These are phyloP conservation scores for Myotis brandtii DNA, from an alignment of 2,113 vertebrate species.

Conservation along the genomic window DNA sequence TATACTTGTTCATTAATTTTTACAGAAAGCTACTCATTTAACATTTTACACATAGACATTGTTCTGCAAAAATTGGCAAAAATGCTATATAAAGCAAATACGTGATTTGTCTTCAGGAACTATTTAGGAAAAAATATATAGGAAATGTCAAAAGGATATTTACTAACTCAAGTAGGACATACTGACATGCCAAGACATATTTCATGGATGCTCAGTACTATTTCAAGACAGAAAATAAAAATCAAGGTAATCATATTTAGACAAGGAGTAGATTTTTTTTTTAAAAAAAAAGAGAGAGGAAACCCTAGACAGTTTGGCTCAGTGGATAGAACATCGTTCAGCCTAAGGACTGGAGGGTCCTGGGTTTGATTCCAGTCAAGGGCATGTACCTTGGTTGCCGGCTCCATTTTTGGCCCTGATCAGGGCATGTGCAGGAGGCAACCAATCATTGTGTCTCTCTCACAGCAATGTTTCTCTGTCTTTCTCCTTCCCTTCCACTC, in stretches of 20 bases:
- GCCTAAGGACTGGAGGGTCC: too few species aligned
- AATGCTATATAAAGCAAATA: neutral
- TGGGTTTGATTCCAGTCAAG: too few species aligned
- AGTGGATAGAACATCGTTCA: too few species aligned
- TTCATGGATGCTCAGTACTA: neutral
- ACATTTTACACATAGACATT: neutral
- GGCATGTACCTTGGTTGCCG: too few species aligned
- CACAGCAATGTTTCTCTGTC: too few species aligned
- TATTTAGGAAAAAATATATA: neutral
- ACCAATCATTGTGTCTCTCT: too few species aligned
- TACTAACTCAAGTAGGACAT: neutral
- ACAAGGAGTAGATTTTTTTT: neutral
- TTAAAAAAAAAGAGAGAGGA: too few species aligned
- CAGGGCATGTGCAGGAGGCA: too few species aligned
- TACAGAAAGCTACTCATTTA: neutral
- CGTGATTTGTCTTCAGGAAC: neutral
- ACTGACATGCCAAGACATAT: neutral
- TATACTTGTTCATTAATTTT: neutral
- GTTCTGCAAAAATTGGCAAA: neutral
- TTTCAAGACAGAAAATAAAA: neutral
- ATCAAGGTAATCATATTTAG: neutral
- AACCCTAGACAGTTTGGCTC: too few species aligned
- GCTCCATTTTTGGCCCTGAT: too few species aligned
- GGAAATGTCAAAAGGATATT: neutral
- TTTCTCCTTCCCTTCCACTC: too few species aligned